These are phyloP conservation scores for Allophyes oxyacanthae DNA, from an alignment of 2,888 invertebrate species.

Conservation along the genomic window DNA sequence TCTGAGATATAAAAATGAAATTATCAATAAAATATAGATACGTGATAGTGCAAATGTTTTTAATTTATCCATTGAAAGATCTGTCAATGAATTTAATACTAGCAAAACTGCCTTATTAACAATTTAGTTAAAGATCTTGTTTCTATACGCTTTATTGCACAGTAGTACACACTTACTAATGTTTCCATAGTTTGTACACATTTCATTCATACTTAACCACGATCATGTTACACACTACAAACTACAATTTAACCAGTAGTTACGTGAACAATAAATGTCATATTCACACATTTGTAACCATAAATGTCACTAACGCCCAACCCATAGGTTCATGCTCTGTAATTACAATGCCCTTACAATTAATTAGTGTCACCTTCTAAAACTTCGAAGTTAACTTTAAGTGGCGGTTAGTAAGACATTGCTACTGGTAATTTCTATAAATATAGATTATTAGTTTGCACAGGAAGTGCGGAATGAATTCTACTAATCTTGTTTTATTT, in stretches of 20 bases:
- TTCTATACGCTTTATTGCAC: constrained; percentile 10
- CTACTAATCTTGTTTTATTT: not conserved
- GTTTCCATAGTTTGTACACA: not conserved
- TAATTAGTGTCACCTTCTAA: constrained; percentile 13
- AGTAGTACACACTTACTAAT: constrained; percentile 1
- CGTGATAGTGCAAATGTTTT: too few relatives aligned
- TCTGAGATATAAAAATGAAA: too few relatives aligned
- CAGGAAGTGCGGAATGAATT: not conserved
- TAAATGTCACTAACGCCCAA: constrained; percentile 9
- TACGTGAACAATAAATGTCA: constrained; percentile 10
- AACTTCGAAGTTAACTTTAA: constrained; percentile 17
- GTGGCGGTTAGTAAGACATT: not conserved
- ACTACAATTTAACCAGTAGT: not conserved
- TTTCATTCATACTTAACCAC: constrained; percentile 25
- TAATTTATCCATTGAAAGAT: too few relatives aligned
- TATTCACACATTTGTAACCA: not conserved
- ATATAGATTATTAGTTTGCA: not conserved
- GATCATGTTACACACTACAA: constrained; percentile 6
- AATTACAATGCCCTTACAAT: constrained; percentile 15
- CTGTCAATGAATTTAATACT: too few relatives aligned
- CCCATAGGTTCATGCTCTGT: constrained; percentile 8
- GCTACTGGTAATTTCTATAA: not conserved
- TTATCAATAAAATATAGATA: too few relatives aligned
- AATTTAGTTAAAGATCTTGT: constrained; percentile 10
- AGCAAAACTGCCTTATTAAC: not conserved